Evolutionary conservation across 2,113 vertebrate genomes (phyloP).

Genomic region (Pteropus alecto): DNA sequence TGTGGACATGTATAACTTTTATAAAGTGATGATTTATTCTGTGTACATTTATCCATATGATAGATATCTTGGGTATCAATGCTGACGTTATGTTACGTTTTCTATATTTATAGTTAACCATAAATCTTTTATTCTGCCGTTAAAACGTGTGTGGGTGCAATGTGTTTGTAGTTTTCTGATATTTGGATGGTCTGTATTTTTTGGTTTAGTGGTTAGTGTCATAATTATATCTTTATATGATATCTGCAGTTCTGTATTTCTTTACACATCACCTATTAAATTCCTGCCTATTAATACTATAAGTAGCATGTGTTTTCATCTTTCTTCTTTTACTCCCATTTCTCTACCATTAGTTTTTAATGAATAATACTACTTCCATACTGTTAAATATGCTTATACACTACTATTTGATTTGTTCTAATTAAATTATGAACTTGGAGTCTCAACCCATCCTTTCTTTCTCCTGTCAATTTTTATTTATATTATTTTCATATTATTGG

Average conservation of each 20-base stretch:
- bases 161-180: not conserved
- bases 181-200: not conserved
- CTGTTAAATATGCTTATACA: not conserved
- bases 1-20: not conserved
- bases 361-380: not conserved
- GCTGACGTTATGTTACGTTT: not conserved
- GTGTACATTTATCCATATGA: not conserved
- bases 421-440: not conserved
- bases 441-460: not conserved
- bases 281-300: not conserved
- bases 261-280: not conserved
- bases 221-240: not conserved
- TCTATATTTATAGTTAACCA: not conserved
- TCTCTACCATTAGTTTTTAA: not conserved
- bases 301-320: not conserved
- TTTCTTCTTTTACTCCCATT: not conserved
- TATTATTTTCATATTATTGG: not conserved
- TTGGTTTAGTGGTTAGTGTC: not conserved
- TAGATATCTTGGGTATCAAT: not conserved
- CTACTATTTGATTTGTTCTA: not conserved
- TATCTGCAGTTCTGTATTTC: not conserved
- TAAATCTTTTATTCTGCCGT: not conserved
- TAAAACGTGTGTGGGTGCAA: not conserved
- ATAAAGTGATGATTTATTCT: not conserved
- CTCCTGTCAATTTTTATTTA: not conserved